Percentiles rank a stretch among this genome's conserved stretches.
Conservation (phyloP, 2,888 invertebrate species). For the Morpho helenor region DNA sequence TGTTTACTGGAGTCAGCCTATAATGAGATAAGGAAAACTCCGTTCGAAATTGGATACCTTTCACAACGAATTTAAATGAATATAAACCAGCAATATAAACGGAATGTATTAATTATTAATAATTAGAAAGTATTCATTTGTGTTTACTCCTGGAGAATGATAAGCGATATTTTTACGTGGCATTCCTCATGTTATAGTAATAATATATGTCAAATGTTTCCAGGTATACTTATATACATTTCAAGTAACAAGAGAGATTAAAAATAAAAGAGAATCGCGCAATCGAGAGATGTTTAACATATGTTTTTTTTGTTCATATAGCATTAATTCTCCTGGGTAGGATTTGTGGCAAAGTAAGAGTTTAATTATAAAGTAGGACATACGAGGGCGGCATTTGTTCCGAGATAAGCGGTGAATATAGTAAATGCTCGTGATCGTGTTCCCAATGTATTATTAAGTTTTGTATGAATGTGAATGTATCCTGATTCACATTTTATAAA, state of each 20-base stretch:
- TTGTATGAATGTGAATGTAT: constrained; percentile 2
- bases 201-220: background rate
- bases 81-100: too few species aligned
- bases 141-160: background rate
- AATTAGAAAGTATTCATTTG: too few species aligned
- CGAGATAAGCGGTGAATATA: constrained; percentile 14
- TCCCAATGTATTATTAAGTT: constrained; percentile 2
- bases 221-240: too few species aligned
- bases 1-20: constrained; percentile 20
- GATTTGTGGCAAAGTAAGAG: constrained; percentile 18
- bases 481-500: background rate
- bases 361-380: constrained; percentile 22
- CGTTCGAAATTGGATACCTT: background rate
- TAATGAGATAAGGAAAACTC: constrained; percentile 17
- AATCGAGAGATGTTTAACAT: background rate
- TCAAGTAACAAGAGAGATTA: too few species aligned
- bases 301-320: constrained; percentile 7
- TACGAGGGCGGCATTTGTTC: constrained; percentile 13
- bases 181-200: background rate
- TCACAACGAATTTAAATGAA: too few species aligned
- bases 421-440: constrained; percentile 11
- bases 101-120: too few species aligned
- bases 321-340: constrained; percentile 13
- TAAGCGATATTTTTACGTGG: background rate
- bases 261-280: too few species aligned